Evolutionary conservation across 2,888 invertebrate species (phyloP), one percentile per base, ranked within the genome.

Genomic region (Hyalella azteca): DNA sequence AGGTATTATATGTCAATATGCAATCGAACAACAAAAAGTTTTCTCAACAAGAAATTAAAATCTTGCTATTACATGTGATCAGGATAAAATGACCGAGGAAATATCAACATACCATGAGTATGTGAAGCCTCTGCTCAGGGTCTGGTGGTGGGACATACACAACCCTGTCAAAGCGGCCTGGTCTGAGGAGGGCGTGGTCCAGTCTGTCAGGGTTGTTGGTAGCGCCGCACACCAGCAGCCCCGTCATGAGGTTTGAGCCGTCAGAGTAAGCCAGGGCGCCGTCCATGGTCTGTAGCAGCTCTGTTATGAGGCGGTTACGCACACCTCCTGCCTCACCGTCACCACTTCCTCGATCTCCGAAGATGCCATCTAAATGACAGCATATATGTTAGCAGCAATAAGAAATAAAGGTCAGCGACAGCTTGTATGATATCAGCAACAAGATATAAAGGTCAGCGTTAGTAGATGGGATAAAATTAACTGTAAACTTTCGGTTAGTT

Each of bases 201-300:
- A 99, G 91, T 40, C 98, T 90, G 89, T 99, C 98, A 0, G 97
- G 97, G 76, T 98, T 91, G 89, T 99, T 99, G 2, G 99, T 99
- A 0, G 99, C 98, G 13, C 96, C 97, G 88, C 95, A 89, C n/a
- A 91, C 89, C 86, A 90, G 90, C 9, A 90, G 87, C 87, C 86
- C 85, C 13, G 40, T 26, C 75, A 75, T 75, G 22, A 75, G 9
- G 66, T 66, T 5, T 0, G 36, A 32, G n/a, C 66, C 66, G 39
- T 66, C 66, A 2, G 0, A n/a, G 36, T 36, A 19, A 5, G 41
- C 75, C 3, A 11, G 26, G 4, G 45, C 75, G 45, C 75, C 75
- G 45, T 75, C 75, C 75, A 75, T 22, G 4, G 29, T 19, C 36
- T 41, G 41, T 11, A 75, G 75, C 9, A 75, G 29, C 75, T 75